Base-by-base conservation (phyloP, 2,888 invertebrate genomes). In the Proisotoma minuta region DNA sequence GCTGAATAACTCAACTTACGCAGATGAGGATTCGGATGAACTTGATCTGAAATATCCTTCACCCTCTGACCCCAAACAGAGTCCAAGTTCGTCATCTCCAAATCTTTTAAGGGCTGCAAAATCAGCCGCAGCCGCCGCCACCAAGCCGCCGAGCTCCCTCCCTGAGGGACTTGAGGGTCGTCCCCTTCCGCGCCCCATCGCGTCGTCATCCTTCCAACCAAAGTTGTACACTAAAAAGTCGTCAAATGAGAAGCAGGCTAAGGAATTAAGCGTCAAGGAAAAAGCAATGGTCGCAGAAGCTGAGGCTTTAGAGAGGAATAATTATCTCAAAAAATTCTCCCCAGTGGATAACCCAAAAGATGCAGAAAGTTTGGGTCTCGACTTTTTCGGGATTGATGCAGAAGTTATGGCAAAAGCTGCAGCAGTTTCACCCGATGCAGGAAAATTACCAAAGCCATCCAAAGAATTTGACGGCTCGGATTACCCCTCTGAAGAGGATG, bases 21-120 rank as follows among this genome's bases (percentile, higher is more conserved):
- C 66, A 1, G 72, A 70, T 50, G 70, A 70, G 26, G 72, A 72
- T 52, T 68, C 69, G 49, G 67, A 63, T 50, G 63, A 65, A 52
- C 59, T 28, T 23, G 54, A 54, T 22, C 15, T 27, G 28, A 28
- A 52, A 8, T 34, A 34, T 34, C n/a, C n/a, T n/a, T 34, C 34
- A 8, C 15, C 15, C 8, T 8, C 34, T 34, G 34, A 34, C 34
- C 34, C 8, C 8, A 34, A 34, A 34, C n/a, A n/a, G n/a, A n/a
- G n/a, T n/a, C n/a, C n/a, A n/a, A n/a, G n/a, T n/a, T n/a, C n/a
- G n/a, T n/a, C n/a, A n/a, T 34, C 34, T 15, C 15, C 34, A 15
- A 34, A 10, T 34, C 34, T 34, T 34, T 34, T 34, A 34, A 34
- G 15, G 15, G 34, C 57, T 52, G 60, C 62, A 51, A 50, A 40